Conservation (phyloP, 1,140 invertebrate genomes). For the Drosophila leontia region DNA sequence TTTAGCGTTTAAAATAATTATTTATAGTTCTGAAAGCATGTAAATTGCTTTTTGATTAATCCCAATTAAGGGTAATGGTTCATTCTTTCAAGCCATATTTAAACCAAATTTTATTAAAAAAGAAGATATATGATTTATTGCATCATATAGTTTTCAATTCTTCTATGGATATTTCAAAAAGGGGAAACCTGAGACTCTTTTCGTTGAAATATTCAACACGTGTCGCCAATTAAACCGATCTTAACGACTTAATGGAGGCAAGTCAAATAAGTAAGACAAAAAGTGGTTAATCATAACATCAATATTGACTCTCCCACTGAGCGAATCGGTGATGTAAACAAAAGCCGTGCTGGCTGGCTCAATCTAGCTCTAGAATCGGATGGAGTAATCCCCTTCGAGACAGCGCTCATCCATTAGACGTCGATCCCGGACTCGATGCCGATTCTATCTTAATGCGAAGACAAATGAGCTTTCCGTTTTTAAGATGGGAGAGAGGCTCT, state of each 20-base stretch:
- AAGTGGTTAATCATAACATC: conserved; percentile 39
- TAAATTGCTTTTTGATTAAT: neutral
- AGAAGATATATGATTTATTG: neutral
- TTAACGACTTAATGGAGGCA: conserved; percentile 37
- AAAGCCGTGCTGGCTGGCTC: neutral
- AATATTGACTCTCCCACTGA: conserved; percentile 47
- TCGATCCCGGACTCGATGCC: conserved; percentile 21
- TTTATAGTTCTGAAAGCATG: neutral
- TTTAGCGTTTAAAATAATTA: neutral
- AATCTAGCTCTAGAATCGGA: conserved; percentile 30
- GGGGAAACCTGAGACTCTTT: conserved; percentile 14
- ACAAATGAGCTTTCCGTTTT: conserved; percentile 72
- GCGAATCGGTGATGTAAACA: conserved; percentile 27
- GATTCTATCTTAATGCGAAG: conserved; percentile 59
- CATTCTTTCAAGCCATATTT: neutral
- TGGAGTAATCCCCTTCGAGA: conserved; percentile 44
- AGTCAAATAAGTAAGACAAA: conserved; percentile 44
- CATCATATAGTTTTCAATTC: neutral
- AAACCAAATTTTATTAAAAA: neutral
- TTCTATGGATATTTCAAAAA: neutral
- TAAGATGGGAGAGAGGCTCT: conserved; percentile 18
- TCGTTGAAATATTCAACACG: conserved; percentile 32
- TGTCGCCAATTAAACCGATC: conserved; percentile 35
- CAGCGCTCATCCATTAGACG: conserved; percentile 53
- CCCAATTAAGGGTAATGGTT: neutral